Evolutionary conservation across 2,113 vertebrate genomes (phyloP).

Genomic region (Cnemophilus loriae): DNA sequence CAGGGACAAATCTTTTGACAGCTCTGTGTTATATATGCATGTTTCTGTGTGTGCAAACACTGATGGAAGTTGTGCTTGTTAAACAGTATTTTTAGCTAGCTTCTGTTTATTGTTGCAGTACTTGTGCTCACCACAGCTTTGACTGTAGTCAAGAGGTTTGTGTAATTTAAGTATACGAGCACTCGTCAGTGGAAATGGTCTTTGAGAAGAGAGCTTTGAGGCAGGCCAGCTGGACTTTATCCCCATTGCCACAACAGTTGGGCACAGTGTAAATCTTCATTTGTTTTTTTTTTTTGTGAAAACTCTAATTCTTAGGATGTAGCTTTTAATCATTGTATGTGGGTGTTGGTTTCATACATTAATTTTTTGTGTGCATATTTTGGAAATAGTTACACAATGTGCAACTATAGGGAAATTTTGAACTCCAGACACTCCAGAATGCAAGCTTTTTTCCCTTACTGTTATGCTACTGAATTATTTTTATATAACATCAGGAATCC

Average conservation of each 20-base stretch:
- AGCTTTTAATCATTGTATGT: not conserved
- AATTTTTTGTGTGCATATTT: not conserved
- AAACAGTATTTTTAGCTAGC: not conserved
- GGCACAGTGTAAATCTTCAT: not conserved
- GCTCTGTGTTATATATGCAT: rapidly evolving
- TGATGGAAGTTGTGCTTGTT: not conserved
- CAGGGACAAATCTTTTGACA: not conserved
- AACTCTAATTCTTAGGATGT: not conserved
- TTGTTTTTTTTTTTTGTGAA: not conserved
- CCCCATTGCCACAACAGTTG: not conserved
- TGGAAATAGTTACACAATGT: not conserved
- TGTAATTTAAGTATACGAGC: too few species aligned
- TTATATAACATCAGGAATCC: not conserved
- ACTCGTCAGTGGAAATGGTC: not conserved
- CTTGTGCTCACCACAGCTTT: not conserved
- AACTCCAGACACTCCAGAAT: not conserved
- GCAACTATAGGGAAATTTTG: not conserved
- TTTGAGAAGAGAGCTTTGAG: not conserved
- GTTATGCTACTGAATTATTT: not conserved
- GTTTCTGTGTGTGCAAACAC: not conserved
- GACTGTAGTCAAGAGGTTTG: not conserved
- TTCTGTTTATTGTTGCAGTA: not conserved
- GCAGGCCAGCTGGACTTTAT: not conserved
- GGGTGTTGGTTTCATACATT: not conserved
- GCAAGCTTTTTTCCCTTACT: rapidly evolving